Percentiles rank a stretch among this genome's conserved stretches.
Conservation (phyloP, 2,888 invertebrate species). For the Chromoteleia sp. region DNA sequence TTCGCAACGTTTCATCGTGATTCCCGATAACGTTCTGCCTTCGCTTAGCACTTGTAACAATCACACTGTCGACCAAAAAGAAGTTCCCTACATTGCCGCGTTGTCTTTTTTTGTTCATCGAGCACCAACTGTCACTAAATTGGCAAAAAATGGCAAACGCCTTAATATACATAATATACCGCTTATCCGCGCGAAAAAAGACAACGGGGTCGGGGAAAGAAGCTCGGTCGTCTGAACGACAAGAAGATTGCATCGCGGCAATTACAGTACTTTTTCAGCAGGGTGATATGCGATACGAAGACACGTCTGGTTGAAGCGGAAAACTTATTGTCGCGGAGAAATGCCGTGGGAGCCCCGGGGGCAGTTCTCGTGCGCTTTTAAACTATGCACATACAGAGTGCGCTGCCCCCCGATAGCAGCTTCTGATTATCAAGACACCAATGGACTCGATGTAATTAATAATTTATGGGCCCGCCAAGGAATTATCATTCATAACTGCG, state of each 20-base stretch:
- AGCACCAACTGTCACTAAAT: constrained; percentile 13
- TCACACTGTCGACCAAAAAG: too few species aligned
- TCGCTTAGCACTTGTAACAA: not conserved
- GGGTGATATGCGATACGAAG: constrained; percentile 50
- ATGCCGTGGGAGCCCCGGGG: constrained; percentile 54
- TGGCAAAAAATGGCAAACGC: constrained; percentile 16
- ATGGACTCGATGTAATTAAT: constrained; percentile 76
- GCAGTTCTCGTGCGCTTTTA: constrained; percentile 60
- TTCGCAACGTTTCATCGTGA: constrained; percentile 34
- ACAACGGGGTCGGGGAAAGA: constrained; percentile 5
- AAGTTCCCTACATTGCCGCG: not conserved
- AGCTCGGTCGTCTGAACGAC: constrained; percentile 44
- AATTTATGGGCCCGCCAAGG: constrained; percentile 74
- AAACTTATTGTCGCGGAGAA: constrained; percentile 71
- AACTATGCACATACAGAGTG: constrained; percentile 68
- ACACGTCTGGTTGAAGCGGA: constrained; percentile 64
- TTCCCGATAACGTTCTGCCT: constrained; percentile 9
- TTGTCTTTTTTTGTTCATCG: constrained; percentile 1
- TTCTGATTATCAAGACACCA: constrained; percentile 74
- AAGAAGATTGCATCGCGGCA: constrained; percentile 57
- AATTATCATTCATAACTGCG: constrained; percentile 77
- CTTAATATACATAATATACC: constrained; percentile 45
- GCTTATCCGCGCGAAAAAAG: constrained; percentile 21
- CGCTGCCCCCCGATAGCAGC: constrained; percentile 62
- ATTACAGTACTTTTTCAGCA: constrained; percentile 52